Evolutionary conservation across 2,113 vertebrate species (phyloP).

Genomic region (Eonycteris spelaea): DNA sequence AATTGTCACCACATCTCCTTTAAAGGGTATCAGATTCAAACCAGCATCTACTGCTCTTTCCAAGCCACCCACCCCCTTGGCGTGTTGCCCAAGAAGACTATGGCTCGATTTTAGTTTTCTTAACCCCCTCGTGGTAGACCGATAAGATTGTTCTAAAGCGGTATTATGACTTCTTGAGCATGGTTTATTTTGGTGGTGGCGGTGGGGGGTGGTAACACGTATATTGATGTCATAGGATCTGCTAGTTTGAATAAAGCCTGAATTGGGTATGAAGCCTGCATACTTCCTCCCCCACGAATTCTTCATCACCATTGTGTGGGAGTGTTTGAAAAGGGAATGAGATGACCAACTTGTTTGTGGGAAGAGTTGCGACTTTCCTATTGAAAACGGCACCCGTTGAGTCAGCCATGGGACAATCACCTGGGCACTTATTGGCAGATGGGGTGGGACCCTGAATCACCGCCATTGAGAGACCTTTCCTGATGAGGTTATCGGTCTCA

Average conservation of each 20-base stretch:
- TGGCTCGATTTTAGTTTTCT: neutral
- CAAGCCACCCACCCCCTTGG: neutral
- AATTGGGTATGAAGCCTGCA: neutral
- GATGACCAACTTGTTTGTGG: slow-evolving; percentile 25
- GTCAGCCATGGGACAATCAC: neutral
- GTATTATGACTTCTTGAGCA: neutral
- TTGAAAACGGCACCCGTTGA: slow-evolving; percentile 44
- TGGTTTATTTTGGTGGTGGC: neutral
- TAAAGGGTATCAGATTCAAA: neutral
- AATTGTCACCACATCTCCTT: neutral
- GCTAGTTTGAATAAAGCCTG: neutral
- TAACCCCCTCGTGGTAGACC: neutral
- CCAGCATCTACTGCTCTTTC: neutral
- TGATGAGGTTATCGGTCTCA: neutral
- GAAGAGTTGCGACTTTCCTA: slow-evolving; percentile 44
- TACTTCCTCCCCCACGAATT: slow-evolving; percentile 35
- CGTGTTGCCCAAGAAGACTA: neutral
- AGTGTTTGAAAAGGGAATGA: slow-evolving; percentile 27
- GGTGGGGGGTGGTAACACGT: fast-evolving
- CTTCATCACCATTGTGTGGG: neutral
- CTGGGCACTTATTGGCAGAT: neutral
- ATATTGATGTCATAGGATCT: neutral
- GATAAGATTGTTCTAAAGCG: neutral
- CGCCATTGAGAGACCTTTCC: neutral
- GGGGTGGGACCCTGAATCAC: slow-evolving; percentile 48